Evolutionary conservation across 2,888 invertebrate species (phyloP), one percentile per base, ranked within the genome.

Genomic region (Thera britannica): DNA sequence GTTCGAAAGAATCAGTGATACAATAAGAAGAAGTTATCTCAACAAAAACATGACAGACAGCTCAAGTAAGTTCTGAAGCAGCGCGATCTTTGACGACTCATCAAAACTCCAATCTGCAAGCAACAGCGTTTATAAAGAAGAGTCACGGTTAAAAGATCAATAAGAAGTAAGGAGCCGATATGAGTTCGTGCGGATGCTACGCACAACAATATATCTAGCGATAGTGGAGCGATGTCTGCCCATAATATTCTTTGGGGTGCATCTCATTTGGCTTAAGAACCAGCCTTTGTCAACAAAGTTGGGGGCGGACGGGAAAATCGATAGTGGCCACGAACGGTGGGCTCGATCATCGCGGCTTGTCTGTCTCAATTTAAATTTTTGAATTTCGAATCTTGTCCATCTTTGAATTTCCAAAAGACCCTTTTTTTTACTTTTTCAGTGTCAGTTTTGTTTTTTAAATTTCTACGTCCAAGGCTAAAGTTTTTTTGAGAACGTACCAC

Each of bases 221-320:
- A 89, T 89, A 90, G 90, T 89, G 92, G 85, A 89, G 85, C 92
- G 88, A 92, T 92, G 93, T 92, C 93, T 92, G 93, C 89, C 93
- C 92, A 91, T 93, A 93, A 93, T 93, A 93, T 93, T 92, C 92
- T 93, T 93, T 92, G 88, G 93, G 93, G 93, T 93, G 93, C 93
- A 93, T 93, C 93, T 93, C 93, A 93, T 93, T 93, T 93, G 90
- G 91, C 89, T 89, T 92, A 93, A 93, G 93, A 93, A 93, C 93
- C 90, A 89, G 91, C 92, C 93, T 93, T 92, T 93, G 93, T 93
- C 93, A 93, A 93, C 93, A 93, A 89, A 88, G 85, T 88, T 88
- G 88, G 92, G 92, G 93, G 89, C 82, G 89, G 86, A 82, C 82
- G 85, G 87, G 87, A 93, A 92, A 93, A 93, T 93, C 93, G 91